Base-by-base conservation (phyloP, 2,113 vertebrate genomes). In the Petromus typicus region DNA sequence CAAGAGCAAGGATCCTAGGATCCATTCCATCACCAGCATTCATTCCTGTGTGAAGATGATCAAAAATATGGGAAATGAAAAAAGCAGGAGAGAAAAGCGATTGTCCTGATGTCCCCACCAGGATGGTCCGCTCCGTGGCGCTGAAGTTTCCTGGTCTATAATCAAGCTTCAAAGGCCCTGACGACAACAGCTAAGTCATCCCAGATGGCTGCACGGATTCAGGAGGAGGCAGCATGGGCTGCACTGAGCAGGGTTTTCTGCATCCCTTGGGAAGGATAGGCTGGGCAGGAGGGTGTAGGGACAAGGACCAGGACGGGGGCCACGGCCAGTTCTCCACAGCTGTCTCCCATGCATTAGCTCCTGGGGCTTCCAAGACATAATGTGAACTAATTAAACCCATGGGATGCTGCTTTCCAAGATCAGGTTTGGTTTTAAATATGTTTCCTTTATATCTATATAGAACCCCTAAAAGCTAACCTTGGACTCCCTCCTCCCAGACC, bases 91-190 rank as follows among this genome's bases (percentile, higher is more conserved):
- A 84, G 81, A 67, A 25, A 57, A 89, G 89, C 86, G 40, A 84
- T 89, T 64, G 82, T 34, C 61, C 90, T 81, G 67, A 37, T 81
- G 75, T 96, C 83, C 93, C 51, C 61, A 66, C 59, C 40, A 93
- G 61, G 76, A 67, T 48, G 69, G 89, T 67, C n/a, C 1, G 16
- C 80, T 95, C 86, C 56, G 34, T n/a, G 76, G 82, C 61, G 56
- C 93, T 71, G 82, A 88, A 66, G 76, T 91, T 96, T 91, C 80
- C 81, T 85, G 94, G 87, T 89, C 67, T 97, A 94, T 95, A 97
- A 97, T 98, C 97, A 97, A 93, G 94, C 89, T 96, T 97, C 97
- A 97, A 97, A 98, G 95, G 20, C 75, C 63, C 27, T 75, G n/a
- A 90, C 48, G 94, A 97, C 95, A 97, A 94, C 91, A 61, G 69